phyloP scores from a whole-genome alignment of 1,140 invertebrate genomes.

The Tetragnatha versicolor region DNA sequence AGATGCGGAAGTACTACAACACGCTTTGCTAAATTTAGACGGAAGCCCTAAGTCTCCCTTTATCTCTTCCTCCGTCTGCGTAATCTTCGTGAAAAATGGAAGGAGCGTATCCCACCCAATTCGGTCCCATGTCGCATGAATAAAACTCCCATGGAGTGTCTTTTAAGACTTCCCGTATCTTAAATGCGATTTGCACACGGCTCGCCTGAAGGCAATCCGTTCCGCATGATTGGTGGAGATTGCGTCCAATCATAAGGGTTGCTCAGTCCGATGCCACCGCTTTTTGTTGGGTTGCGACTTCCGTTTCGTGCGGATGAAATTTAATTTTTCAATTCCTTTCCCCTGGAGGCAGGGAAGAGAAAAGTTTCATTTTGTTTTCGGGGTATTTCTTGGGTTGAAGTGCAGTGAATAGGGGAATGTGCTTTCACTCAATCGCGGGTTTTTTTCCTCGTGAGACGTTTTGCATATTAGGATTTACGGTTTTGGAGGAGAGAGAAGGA shows the following conservation, averaged over 20 bases:
- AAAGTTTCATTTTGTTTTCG: too few relatives aligned
- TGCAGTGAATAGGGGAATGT: too few relatives aligned
- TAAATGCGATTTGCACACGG: slow-evolving; percentile 5
- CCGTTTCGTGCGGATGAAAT: background rate
- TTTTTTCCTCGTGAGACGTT: too few relatives aligned
- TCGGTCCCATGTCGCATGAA: slow-evolving; percentile 22
- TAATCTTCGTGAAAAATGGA: slow-evolving; percentile 30
- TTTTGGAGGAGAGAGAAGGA: too few relatives aligned
- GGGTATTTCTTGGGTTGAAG: too few relatives aligned
- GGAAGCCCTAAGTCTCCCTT: background rate
- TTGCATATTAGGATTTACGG: too few relatives aligned
- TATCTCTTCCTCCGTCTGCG: slow-evolving; percentile 5
- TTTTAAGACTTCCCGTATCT: slow-evolving; percentile 1
- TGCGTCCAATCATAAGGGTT: background rate
- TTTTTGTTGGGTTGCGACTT: background rate
- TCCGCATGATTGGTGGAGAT: too few relatives aligned
- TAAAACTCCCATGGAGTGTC: slow-evolving; percentile 12
- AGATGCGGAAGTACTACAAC: slow-evolving; percentile 16
- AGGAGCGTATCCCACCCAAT: background rate
- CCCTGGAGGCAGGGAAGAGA: too few relatives aligned
- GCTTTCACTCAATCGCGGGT: too few relatives aligned
- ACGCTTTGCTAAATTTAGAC: slow-evolving; percentile 2
- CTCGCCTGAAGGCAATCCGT: too few relatives aligned
- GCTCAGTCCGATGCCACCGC: background rate
- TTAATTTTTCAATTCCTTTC: background rate